Percentiles rank a stretch among this genome's conserved stretches.
These are phyloP conservation scores for Chironomus tepperi DNA, from an alignment of 1,140 invertebrate genomes.

Conservation along the genomic window DNA sequence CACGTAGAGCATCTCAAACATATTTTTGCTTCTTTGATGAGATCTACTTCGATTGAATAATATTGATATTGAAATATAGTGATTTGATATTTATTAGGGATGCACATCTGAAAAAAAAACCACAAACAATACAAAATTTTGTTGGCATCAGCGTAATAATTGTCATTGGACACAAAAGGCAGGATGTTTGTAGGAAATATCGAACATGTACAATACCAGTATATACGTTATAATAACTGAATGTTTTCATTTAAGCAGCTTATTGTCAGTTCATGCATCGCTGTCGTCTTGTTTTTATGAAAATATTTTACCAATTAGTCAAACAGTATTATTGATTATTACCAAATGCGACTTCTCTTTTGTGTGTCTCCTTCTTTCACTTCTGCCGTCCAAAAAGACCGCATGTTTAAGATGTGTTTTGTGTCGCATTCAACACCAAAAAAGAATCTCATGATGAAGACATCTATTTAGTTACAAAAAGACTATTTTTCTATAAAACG, in stretches of 20 bases:
- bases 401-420: conserved; percentile 22
- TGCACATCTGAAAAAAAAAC: too few relatives aligned
- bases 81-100: too few relatives aligned
- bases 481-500: not conserved
- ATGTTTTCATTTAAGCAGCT: not conserved
- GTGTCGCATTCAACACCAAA: conserved; percentile 18
- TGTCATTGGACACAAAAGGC: too few relatives aligned
- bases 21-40: too few relatives aligned
- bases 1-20: not conserved
- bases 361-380: not conserved
- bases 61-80: too few relatives aligned
- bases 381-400: not conserved
- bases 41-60: too few relatives aligned
- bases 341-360: conserved; percentile 6
- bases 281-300: not conserved
- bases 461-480: not conserved
- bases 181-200: too few relatives aligned
- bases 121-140: too few relatives aligned
- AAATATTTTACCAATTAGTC: conserved; percentile 21
- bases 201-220: too few relatives aligned
- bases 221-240: not conserved
- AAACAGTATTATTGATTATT: conserved; percentile 21
- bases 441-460: not conserved
- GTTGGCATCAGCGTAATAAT: too few relatives aligned
- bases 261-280: not conserved